phyloP scores from a whole-genome alignment of 2,797 vertebrate genomes.

The Sebastiscus albofasciatus region DNA sequence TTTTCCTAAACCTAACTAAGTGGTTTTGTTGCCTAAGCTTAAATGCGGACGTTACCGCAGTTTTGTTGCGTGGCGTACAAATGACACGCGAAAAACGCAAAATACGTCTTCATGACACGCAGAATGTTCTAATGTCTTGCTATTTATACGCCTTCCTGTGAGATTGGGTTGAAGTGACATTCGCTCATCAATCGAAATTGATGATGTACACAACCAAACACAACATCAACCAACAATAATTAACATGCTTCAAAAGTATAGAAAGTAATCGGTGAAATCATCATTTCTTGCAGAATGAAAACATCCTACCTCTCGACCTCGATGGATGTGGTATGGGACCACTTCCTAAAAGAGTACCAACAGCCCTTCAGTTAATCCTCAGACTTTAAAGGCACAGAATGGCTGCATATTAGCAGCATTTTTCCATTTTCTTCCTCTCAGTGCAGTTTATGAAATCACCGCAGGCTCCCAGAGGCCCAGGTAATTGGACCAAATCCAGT shows the following conservation, averaged over 20 bases:
- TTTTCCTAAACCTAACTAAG: too few relatives aligned
- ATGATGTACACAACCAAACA: background rate
- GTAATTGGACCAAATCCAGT: constrained; percentile 19
- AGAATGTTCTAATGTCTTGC: too few relatives aligned
- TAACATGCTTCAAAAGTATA: background rate
- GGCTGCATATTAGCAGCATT: background rate
- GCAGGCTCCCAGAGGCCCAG: background rate
- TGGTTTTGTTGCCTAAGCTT: too few relatives aligned
- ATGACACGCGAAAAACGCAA: too few relatives aligned
- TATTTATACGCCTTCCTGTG: too few relatives aligned
- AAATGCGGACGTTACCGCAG: rapidly evolving
- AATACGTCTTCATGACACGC: rapidly evolving
- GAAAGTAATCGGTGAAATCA: background rate
- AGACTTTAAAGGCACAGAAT: background rate
- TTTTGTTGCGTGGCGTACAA: too few relatives aligned
- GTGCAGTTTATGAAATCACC: background rate
- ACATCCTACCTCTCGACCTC: background rate
- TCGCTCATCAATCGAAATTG: too few relatives aligned
- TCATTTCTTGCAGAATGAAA: background rate
- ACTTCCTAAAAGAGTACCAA: background rate
- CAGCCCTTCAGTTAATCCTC: background rate
- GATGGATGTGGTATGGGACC: background rate
- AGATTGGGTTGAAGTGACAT: too few relatives aligned
- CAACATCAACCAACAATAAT: background rate
- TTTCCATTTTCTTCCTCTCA: background rate